Conservation (phyloP, 2,888 invertebrate genomes). For the Agyllia agylla region DNA sequence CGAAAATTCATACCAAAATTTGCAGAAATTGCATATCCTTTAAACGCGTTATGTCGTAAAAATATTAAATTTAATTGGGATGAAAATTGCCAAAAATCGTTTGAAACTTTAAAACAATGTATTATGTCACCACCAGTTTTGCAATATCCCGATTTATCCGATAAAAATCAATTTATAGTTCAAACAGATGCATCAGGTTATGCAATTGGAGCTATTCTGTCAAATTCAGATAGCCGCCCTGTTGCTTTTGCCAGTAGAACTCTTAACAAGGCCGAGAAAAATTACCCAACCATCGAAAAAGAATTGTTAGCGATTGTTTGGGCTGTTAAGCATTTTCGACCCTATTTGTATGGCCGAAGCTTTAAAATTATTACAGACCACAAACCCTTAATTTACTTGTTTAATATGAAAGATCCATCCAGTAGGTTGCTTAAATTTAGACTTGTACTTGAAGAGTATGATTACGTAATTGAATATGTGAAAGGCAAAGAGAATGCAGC, state of each 20-base stretch:
- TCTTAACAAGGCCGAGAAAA: neutral
- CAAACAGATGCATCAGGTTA: neutral
- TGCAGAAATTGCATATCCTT: neutral
- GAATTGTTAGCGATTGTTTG: neutral
- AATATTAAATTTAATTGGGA: neutral
- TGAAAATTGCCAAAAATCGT: neutral
- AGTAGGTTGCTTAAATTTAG: neutral
- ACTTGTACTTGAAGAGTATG: conserved; percentile 14
- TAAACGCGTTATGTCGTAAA: neutral
- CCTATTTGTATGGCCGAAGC: neutral
- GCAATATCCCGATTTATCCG: neutral
- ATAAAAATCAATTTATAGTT: neutral
- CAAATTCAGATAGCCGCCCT: neutral
- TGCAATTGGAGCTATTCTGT: neutral
- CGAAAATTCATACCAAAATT: neutral
- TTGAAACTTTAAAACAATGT: neutral
- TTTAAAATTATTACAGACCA: neutral
- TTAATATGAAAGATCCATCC: neutral
- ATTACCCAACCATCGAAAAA: neutral
- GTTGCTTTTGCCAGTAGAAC: neutral
- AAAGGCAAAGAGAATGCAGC: conserved; percentile 55
- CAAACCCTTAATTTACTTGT: neutral
- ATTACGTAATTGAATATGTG: conserved; percentile 62
- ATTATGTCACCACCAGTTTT: neutral
- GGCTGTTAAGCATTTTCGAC: neutral